Evolutionary conservation across 2,797 vertebrate genomes (phyloP).

Genomic region (Hafferia zeledoni): DNA sequence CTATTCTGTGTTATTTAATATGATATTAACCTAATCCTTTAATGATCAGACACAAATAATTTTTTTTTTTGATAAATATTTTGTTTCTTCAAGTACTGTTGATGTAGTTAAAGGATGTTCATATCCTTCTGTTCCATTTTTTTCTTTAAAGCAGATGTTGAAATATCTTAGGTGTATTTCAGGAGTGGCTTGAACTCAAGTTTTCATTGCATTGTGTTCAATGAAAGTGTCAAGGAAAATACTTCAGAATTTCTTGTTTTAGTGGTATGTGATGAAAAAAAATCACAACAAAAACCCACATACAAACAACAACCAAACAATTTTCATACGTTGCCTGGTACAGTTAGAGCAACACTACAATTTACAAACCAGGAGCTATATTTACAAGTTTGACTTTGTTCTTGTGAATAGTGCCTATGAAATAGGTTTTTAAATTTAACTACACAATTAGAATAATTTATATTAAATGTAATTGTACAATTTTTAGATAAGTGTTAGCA

Average conservation of each 20-base stretch:
- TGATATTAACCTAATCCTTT: not conserved
- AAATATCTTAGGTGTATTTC: not conserved
- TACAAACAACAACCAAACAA: not conserved
- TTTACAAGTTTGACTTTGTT: not conserved
- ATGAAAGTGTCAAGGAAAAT: not conserved
- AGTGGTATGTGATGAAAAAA: not conserved
- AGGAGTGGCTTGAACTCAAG: not conserved
- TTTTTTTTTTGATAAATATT: not conserved
- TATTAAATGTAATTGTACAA: not conserved
- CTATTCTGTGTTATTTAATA: not conserved
- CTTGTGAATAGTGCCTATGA: not conserved
- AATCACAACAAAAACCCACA: not conserved
- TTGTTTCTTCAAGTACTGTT: not conserved
- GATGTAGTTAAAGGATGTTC: not conserved
- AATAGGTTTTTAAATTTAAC: slow-evolving; percentile 6
- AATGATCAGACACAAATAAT: not conserved
- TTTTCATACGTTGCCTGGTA: not conserved
- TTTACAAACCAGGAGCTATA: not conserved
- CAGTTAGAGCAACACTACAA: not conserved
- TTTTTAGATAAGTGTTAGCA: not conserved
- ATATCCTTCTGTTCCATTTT: not conserved
- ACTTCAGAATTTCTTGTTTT: not conserved
- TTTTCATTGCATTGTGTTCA: not conserved
- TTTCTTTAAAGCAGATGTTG: not conserved
- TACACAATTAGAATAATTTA: not conserved